These are phyloP conservation scores for Drosophila pseudoobscura DNA, from an alignment of 1,140 invertebrate species.

Conservation along the genomic window DNA sequence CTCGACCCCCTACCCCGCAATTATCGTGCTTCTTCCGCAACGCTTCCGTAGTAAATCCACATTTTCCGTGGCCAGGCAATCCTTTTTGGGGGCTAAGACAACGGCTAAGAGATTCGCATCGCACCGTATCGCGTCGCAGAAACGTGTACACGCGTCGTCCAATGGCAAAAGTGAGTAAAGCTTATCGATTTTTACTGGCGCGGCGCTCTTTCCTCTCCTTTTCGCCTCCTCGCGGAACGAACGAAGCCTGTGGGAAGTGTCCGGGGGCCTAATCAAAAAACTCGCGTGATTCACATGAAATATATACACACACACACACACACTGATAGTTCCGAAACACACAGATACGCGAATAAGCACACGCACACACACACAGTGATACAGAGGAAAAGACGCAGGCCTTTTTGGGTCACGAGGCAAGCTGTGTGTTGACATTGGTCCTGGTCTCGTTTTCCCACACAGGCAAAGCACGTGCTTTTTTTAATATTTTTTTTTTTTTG, in stretches of 20 bases:
- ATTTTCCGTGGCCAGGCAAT: too few species aligned
- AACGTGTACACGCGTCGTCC: conserved; percentile 27
- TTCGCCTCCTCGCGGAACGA: too few species aligned
- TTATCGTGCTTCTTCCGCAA: too few species aligned
- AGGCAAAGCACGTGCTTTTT: conserved; percentile 73
- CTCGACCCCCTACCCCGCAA: too few species aligned
- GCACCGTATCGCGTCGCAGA: neutral
- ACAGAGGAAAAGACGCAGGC: conserved; percentile 21
- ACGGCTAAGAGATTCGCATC: conserved; percentile 17
- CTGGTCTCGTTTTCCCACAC: conserved; percentile 66
- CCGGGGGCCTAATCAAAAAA: conserved; percentile 46
- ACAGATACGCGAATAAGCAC: conserved; percentile 8
- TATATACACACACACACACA: conserved; percentile 56
- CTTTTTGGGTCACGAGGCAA: conserved; percentile 73
- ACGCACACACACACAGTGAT: conserved; percentile 8
- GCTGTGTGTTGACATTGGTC: conserved; percentile 76
- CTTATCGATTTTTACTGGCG: conserved; percentile 68
- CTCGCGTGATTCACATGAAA: conserved; percentile 76
- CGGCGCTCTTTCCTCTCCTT: conserved; percentile 15
- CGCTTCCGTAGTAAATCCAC: too few species aligned
- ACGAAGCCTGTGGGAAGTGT: conserved; percentile 14
- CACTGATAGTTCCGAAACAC: conserved; percentile 11
- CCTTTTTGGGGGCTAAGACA: too few species aligned
- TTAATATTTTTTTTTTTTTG: conserved; percentile 21
- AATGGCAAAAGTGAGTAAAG: conserved; percentile 67